phyloP scores from a whole-genome alignment of 2,888 invertebrate genomes.

The Xanthia togata region DNA sequence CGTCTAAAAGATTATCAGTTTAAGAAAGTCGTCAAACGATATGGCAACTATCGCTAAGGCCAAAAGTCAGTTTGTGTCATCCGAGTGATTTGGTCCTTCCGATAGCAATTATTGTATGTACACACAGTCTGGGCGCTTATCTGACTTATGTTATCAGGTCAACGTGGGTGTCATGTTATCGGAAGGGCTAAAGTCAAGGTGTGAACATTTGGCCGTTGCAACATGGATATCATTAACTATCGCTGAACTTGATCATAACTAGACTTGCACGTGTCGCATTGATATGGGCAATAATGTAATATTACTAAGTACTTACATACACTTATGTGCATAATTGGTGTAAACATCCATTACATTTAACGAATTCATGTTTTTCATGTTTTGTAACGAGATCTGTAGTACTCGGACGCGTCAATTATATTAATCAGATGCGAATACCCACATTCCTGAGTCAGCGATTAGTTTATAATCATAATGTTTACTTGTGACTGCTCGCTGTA shows the following conservation, averaged over 20 bases:
- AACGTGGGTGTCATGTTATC: slow-evolving; percentile 8
- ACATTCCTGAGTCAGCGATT: slow-evolving; percentile 39
- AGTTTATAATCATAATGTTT: slow-evolving; percentile 4
- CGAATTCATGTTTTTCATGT: slow-evolving; percentile 26
- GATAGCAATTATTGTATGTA: neutral
- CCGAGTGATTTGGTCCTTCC: neutral
- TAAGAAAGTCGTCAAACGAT: slow-evolving; percentile 9
- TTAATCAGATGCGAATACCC: slow-evolving; percentile 1
- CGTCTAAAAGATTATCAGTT: neutral
- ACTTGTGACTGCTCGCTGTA: neutral
- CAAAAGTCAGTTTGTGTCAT: neutral
- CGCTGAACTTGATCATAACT: slow-evolving; percentile 1
- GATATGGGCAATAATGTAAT: neutral
- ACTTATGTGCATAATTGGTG: neutral
- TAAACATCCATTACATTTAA: slow-evolving; percentile 18
- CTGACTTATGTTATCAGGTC: slow-evolving; percentile 25
- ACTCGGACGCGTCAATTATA: slow-evolving; percentile 3
- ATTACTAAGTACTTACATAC: neutral
- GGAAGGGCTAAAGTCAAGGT: slow-evolving; percentile 12
- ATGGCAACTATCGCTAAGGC: neutral
- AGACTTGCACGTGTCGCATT: slow-evolving; percentile 12
- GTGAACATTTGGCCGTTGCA: neutral
- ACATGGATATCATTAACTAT: neutral
- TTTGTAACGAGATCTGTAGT: neutral
- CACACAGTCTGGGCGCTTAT: slow-evolving; percentile 4